phyloP scores from a whole-genome alignment of 2,113 vertebrate species.

The Hyaena hyaena region DNA sequence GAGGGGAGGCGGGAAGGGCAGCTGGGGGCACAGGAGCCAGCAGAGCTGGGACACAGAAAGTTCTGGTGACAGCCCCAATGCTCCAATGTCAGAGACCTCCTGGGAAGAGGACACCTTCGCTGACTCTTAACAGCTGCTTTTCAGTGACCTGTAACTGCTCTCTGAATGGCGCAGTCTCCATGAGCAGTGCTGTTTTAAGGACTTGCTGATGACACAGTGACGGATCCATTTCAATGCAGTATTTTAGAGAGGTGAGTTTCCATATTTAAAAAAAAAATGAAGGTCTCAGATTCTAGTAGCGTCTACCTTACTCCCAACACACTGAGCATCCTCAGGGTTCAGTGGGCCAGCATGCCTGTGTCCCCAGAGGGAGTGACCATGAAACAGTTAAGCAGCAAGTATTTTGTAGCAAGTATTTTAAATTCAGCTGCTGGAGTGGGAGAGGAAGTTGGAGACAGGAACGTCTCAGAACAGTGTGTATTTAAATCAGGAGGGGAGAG shows the following conservation, averaged over 20 bases:
- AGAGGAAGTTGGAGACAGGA: conserved; percentile 66
- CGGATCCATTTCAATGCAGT: no score
- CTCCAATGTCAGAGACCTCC: background rate
- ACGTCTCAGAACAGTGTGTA: background rate
- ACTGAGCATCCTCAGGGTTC: accelerated
- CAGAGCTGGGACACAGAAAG: background rate
- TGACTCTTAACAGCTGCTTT: background rate
- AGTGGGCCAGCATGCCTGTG: accelerated
- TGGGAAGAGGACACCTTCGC: accelerated
- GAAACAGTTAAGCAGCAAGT: background rate
- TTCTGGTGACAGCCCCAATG: background rate
- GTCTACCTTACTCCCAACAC: background rate
- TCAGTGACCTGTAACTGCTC: background rate
- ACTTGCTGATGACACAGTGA: background rate
- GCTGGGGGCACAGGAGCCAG: accelerated
- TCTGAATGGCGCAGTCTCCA: background rate
- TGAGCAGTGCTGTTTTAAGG: accelerated
- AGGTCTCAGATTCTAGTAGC: background rate
- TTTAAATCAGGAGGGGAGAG: background rate
- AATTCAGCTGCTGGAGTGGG: conserved; percentile 58
- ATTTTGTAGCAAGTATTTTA: conserved; percentile 31
- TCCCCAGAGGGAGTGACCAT: background rate
- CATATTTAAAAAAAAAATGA: background rate
- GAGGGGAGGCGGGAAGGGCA: background rate
- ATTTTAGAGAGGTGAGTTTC: background rate